Percentiles rank a stretch among this genome's conserved stretches.
Evolutionary conservation across 30 jellyfish, hydroid and myxozoan species (phyloP).

Genomic region (Phacellophora camtschatica): DNA sequence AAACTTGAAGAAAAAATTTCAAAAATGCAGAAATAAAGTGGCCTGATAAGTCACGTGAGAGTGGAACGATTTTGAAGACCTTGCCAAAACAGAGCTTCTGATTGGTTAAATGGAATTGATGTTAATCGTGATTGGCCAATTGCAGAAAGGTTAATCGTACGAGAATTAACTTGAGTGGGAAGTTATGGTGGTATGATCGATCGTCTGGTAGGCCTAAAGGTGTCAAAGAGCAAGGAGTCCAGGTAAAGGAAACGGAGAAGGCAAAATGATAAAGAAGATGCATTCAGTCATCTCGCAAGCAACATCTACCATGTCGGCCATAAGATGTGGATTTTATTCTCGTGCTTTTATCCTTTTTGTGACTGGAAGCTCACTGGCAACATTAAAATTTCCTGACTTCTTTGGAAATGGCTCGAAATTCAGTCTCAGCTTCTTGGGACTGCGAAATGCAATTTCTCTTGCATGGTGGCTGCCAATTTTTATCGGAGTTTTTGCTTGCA

Average conservation of each 20-base stretch:
- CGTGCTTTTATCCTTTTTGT: constrained; percentile 62
- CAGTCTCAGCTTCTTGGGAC: constrained; percentile 4
- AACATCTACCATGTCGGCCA: constrained; percentile 34
- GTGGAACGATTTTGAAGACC: background rate
- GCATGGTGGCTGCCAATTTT: constrained; percentile 81
- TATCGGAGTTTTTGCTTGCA: constrained; percentile 65
- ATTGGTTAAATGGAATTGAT: no score
- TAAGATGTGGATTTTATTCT: constrained; percentile 47
- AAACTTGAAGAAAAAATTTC: no score
- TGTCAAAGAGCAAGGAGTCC: no score
- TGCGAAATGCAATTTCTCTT: background rate
- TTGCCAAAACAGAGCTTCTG: background rate
- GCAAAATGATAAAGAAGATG: background rate
- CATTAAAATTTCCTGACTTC: constrained; percentile 50
- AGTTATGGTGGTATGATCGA: constrained; percentile 25
- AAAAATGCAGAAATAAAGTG: no score
- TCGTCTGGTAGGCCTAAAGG: constrained; percentile 8
- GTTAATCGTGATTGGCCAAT: constrained; percentile 29
- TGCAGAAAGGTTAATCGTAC: constrained; percentile 10
- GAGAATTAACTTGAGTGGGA: constrained; percentile 41
- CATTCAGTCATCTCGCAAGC: background rate
- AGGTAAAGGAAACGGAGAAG: background rate
- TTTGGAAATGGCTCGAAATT: background rate
- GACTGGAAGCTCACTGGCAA: constrained; percentile 57
- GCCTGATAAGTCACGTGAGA: background rate